phyloP scores from a whole-genome alignment of 2,888 invertebrate species.

The Hermaeophaga mercurialis region DNA sequence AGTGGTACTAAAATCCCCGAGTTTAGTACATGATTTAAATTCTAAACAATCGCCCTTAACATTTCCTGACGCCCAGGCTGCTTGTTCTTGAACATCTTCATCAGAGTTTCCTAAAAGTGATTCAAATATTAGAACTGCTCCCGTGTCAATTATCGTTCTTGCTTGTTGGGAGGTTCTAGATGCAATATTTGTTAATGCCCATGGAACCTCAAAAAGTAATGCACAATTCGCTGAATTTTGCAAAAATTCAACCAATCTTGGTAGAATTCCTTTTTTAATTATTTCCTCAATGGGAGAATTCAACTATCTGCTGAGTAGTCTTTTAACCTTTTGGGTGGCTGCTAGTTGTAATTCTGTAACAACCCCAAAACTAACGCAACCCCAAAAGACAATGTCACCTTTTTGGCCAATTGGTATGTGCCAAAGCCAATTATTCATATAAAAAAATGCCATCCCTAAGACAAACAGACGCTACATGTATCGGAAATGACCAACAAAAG shows the following conservation, averaged over 20 bases:
- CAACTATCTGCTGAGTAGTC: slow-evolving; percentile 90
- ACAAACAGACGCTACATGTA: too few species aligned
- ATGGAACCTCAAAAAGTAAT: slow-evolving; percentile 98
- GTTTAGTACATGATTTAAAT: slow-evolving; percentile 86
- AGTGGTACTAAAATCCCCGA: slow-evolving; percentile 85
- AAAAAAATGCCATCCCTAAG: too few species aligned
- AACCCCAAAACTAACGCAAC: too few species aligned
- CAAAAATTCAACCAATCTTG: slow-evolving; percentile 91
- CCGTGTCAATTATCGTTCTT: slow-evolving; percentile 89
- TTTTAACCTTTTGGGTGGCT: slow-evolving; percentile 92
- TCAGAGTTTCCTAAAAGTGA: slow-evolving; percentile 76
- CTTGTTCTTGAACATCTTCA: slow-evolving; percentile 95
- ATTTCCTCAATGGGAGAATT: slow-evolving; percentile 98
- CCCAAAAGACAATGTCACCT: too few species aligned
- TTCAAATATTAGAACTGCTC: slow-evolving; percentile 91
- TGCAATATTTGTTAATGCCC: slow-evolving; percentile 98
- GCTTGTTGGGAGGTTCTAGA: slow-evolving; percentile 97
- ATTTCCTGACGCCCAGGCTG: slow-evolving; percentile 96
- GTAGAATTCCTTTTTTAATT: slow-evolving; percentile 91
- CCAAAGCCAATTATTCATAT: too few species aligned
- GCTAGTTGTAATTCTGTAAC: slow-evolving; percentile 79
- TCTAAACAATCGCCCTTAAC: slow-evolving; percentile 95
- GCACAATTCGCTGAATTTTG: slow-evolving; percentile 81
- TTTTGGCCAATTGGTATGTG: too few species aligned
- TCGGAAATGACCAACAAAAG: too few species aligned